Evolutionary conservation across 2,797 vertebrate species (phyloP), one percentile per base, ranked within the genome.

Genomic region (Argya squamiceps): DNA sequence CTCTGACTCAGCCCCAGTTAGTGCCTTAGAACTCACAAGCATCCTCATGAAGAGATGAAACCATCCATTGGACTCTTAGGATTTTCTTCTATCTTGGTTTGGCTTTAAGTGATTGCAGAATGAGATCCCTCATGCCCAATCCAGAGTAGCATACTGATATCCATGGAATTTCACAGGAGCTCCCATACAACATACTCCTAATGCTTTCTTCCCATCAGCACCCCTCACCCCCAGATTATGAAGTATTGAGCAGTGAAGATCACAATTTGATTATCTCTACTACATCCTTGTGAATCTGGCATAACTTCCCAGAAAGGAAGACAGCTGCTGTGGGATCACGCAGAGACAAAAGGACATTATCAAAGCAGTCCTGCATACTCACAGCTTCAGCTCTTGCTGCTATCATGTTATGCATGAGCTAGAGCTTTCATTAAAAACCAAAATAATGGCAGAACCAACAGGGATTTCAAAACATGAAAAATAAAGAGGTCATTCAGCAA

Each of bases 361-460:
- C 55, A 74, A 74, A 30, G 60, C 47, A 86, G 46, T 49, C 29
- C 37, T 53, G 46, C 59, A 26, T 1, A 36, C 9, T 30, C 55
- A 75, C 52, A 62, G 43, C 68, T 62, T 49, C 47, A 65, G 39
- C 8, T 88, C 56, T 68, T 63, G 23, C 36, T 50, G n/a, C 23
- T 16, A 53, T 30, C 26, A n/a, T 1, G 6, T 13, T 37, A 64
- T 6, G 15, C 10, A 47, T 0, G 7, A 77, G 15, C 21, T 50
- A 39, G 17, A 90, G 56, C 20, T 70, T 63, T 39, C 76, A 52
- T 24, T 77, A 77, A 58, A 83, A 83, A 55, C 1, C 21, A 65
- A 53, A 85, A 62, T 3, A 67, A 63, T 3, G 27, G 26, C 47
- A 83, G 47, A 86, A 74, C 5, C 39, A 83, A 67, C 16, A 67